Conservation (phyloP, 1,140 invertebrate species). For the Temnothorax longispinosus region DNA sequence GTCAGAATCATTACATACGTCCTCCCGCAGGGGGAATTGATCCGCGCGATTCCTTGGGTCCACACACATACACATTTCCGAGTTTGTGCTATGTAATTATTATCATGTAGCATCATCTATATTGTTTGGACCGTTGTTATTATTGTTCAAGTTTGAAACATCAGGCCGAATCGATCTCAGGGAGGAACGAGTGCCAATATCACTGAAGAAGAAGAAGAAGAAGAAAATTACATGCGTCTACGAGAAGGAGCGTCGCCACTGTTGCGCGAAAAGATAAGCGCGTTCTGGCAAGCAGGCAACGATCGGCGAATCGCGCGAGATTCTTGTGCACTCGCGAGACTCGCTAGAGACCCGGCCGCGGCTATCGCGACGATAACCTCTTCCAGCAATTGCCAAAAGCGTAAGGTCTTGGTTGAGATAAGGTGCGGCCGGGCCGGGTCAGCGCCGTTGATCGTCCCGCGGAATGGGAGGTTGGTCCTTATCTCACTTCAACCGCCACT, state of each 20-base stretch:
- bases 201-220: no score
- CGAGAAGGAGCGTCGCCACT: background rate
- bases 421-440: constrained; percentile 17
- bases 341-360: background rate
- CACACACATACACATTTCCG: no score
- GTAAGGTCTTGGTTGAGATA: constrained; percentile 37
- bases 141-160: no score
- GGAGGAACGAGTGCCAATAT: no score
- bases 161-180: no score
- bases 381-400: constrained; percentile 62
- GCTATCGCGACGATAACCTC: constrained; percentile 64
- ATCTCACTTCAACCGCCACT: constrained; percentile 38
- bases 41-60: no score
- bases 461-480: background rate
- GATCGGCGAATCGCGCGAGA: background rate
- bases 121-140: no score
- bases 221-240: no score
- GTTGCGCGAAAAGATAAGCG: constrained; percentile 2
- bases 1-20: constrained; percentile 4
- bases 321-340: constrained; percentile 30
- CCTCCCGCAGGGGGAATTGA: no score
- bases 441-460: constrained; percentile 30
- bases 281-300: background rate
- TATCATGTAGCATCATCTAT: no score
- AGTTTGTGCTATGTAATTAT: no score